A percentile compares a stretch with the other conserved stretches of the same genome.
phyloP scores from a whole-genome alignment of 2,113 vertebrate genomes.

The pig (Sus scrofa) region T2T-Sscrofa CM000817.6:155135501-155136000 shows the following conservation, averaged over 20 bases:
- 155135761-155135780: not conserved
- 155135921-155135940: slow-evolving; percentile 36
- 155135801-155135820: slow-evolving; percentile 25
- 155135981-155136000: not conserved
- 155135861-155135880: slow-evolving; percentile 15
- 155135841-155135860: not conserved
- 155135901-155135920: not conserved
- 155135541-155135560: not conserved
- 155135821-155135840: not conserved
- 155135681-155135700: not conserved
- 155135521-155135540: not conserved
- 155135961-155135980: not conserved
- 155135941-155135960: not conserved
- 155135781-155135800: not conserved
- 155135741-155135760: not conserved
- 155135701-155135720: not conserved
- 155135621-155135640: not conserved
- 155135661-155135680: not conserved
- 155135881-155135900: not conserved
- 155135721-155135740: not conserved
- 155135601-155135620: not conserved
- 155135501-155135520: slow-evolving; percentile 29
- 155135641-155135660: not conserved
- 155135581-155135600: slow-evolving; percentile 7
- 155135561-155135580: not conserved